Evolutionary conservation across 2,888 invertebrate species (phyloP), one percentile per base, ranked within the genome.

Genomic region (Euplexia lucipara): DNA sequence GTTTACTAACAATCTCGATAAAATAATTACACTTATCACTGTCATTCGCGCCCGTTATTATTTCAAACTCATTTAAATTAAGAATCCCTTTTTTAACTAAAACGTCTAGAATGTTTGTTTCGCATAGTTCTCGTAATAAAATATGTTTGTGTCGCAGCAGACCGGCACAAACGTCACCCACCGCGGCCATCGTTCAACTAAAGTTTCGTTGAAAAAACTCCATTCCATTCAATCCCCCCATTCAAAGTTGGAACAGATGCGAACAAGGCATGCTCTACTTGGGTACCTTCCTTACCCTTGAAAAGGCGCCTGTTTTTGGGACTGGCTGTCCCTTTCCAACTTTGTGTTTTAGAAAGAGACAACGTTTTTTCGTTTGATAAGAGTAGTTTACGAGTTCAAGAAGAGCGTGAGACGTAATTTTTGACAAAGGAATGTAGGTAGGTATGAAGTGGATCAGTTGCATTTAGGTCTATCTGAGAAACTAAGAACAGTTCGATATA

Each of bases 61-160:
- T 92, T 88, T 96, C 96, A 78, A 96, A 95, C 81, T 97, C 96
- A 80, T 96, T 95, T 75, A 96, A 92, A 83, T 94, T 96, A 70
- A 97, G 95, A 75, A 97, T 95, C 53, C 96, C 96, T 84, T 96
- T 97, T 86, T 97, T 97, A 60, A 96, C 96, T 66, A 97, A 92
- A 74, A 96, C 96, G 71, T 96, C 96, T 78, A 97, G 86, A 56
- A 97, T 91, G 88, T 96, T 96, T 71, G 96, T 96, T 77, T 96
- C 96, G 84, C 95, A 94, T 79, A 97, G 88, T 92, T 97, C 96
- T 68, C 96, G 95, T 83, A 96, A 94, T 82, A 97, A 95, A 68
- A 96, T 96, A 52, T 95, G 93, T 90, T 96, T 96, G 90, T 97
- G 96, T 59, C 96, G 96, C 80, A 96, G 93, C 64, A 97, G 91